Base-by-base conservation (phyloP, 2,888 invertebrate genomes). In the Aproaerema taeniolella region DNA sequence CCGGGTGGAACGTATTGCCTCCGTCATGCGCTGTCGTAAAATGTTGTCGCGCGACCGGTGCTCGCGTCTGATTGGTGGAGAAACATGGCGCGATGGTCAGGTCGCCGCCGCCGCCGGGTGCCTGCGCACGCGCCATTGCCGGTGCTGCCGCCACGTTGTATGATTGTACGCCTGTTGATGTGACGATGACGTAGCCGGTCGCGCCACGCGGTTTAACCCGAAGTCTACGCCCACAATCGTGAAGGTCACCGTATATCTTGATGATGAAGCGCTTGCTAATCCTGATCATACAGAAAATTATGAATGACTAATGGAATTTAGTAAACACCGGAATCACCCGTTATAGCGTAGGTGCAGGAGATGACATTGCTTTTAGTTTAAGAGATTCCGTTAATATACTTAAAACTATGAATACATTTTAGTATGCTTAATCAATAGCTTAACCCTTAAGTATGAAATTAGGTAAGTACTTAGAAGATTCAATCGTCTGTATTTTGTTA, bases 51-150 rank as follows among this genome's bases (percentile, higher is more conserved):
- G 69, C 67, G 66, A 55, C 44, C 42, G 62, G 61, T 53, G 45
- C 55, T 56, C 37, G 59, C 30, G 53, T 48, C 61, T 67, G 71
- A 85, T 85, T 85, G 83, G 85, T 58, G 53, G 61, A 47, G 44
- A 45, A 43, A 47, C 47, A 63, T 85, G 81, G 85, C 82, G 83
- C 82, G 85, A 83, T 72, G 61, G 61, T 49, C 46, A 38, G 55
- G 53, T 61, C 53, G 52, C 59, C 47, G 42, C 48, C 35, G 34
- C 38, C 26, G 42, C 31, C 13, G 15, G 38, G 17, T 4, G 14
- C 15, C 9, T 50, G 56, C 51, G 52, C 52, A 39, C 31, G 40
- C 35, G 38, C 31, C 37, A 47, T 46, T 61, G 65, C 53, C 46
- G 46, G 77, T 77, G 81, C 77, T 78, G 80, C 80, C 76, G 58